Base-by-base conservation (phyloP, 1,140 invertebrate species). In the Orussus abietinus region DNA sequence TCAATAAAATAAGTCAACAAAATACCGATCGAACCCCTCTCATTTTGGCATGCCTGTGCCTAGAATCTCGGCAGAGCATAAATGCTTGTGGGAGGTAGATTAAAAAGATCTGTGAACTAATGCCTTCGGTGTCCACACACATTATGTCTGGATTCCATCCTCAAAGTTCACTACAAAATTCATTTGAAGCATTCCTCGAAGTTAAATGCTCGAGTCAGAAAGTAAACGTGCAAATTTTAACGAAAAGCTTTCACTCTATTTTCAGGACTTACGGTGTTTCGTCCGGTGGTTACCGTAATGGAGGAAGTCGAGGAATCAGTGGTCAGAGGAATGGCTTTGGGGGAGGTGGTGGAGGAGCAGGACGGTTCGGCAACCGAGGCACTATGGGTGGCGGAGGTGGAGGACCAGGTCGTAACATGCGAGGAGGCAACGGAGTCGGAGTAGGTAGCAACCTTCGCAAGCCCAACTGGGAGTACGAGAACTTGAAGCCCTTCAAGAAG, bases 401-500 rank as follows among this genome's bases (percentile, higher is more conserved):
- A 14, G 62, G 57, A 17, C 44, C 52, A 34, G 51, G 47, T 44
- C 53, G 46, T 38, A 36, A 39, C 12, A 36, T 48, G 20, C 19
- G 35, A 14, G 28, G 53, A 39, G 45, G 69, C 36, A 69, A 76
- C 47, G 69, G 77, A 9, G 74, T 75, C 35, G 68, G 72, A 14
- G 74, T 80, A 14, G 86, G 86, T 6, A 78, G 80, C 37, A 78
- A 74, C 44, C 71, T 93, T 42, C 70, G 82, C 9, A 85, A 85
- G 49, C 87, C 86, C 3, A 81, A 85, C 53, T 96, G 91, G 90
- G 85, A 86, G 51, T 70, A 82, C 17, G 77, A 82, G 47, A 79
- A 79, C 33, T 69, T 96, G 11, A 79, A 82, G 41, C 88, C 90
- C 9, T 94, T 98, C 70, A 89, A 95, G 62, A 97, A 97, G 74